A percentile compares a stretch with the other conserved stretches of the same genome.
phyloP scores from a whole-genome alignment of 2,888 invertebrate genomes.

The Cataglyphis cursor region DNA sequence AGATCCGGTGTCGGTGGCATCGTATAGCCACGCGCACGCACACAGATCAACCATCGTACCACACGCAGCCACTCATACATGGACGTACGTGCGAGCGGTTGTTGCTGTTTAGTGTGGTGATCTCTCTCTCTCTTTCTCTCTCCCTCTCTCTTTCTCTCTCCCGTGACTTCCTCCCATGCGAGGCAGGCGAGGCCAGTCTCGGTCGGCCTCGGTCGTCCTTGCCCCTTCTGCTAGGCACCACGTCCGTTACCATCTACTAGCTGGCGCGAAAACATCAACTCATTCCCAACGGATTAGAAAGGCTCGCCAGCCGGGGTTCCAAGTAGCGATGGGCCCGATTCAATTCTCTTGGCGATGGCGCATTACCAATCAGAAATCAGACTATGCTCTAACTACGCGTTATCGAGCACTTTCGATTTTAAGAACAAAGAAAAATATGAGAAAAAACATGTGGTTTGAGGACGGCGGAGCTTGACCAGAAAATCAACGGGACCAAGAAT shows the following conservation, averaged over 20 bases:
- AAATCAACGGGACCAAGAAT: background rate
- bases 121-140: background rate
- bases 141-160: background rate
- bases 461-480: background rate
- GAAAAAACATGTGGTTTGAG: background rate
- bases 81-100: constrained; percentile 31
- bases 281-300: constrained; percentile 81
- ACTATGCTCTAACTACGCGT: background rate
- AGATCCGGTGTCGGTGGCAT: constrained; percentile 59
- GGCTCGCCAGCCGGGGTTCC: constrained; percentile 70
- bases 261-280: constrained; percentile 82
- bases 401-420: background rate
- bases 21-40: constrained; percentile 37
- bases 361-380: background rate
- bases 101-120: constrained; percentile 32
- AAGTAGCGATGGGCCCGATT: constrained; percentile 57
- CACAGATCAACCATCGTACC: constrained; percentile 10
- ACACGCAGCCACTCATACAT: constrained; percentile 16
- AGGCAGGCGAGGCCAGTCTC: constrained; percentile 57
- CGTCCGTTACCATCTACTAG: constrained; percentile 80
- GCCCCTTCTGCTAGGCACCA: constrained; percentile 84
- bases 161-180: constrained; percentile 70
- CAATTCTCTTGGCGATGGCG: constrained; percentile 30
- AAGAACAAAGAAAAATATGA: background rate
- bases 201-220: constrained; percentile 86